Evolutionary conservation across 2,888 invertebrate genomes (phyloP), one percentile per base, ranked within the genome.

Genomic region (Acrobasis consociella): DNA sequence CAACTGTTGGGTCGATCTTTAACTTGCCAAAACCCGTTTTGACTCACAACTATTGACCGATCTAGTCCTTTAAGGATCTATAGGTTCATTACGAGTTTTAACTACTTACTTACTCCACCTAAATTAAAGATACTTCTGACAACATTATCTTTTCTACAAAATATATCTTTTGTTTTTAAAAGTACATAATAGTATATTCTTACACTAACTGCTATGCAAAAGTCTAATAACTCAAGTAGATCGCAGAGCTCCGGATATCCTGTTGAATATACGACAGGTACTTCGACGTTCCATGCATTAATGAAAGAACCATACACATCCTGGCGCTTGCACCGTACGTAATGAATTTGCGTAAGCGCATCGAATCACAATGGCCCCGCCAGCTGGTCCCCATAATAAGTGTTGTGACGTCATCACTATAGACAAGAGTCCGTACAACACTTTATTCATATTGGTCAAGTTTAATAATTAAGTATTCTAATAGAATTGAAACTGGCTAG

Each of bases 281-380:
- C 22, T 65, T 65, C 65, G 67, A 67, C 70, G 74, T 75, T 69
- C 62, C 63, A 66, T 65, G 64, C 64, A 69, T 70, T 70, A 68
- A 71, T 72, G 68, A 75, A 75, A 69, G 72, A 72, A 69, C 62
- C 67, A 70, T 67, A 56, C 62, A 58, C 62, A 49, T 75, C 73
- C 74, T 76, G 77, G 77, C 78, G 79, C 79, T 74, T 78, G 75
- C 77, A 75, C 77, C 75, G 75, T 72, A 76, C 78, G 72, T 80
- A 82, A 86, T 84, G 84, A 82, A 83, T 82, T 82, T 84, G 80
- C 80, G 81, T 77, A 82, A 81, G 78, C 78, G 72, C 77, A 78
- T 75, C 75, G 78, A 83, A 85, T 86, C 78, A 86, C 84, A 86
- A 86, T 85, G 78, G 83, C 84, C 85, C 82, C 74, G 80, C 78